Conservation (phyloP, 2,888 invertebrate species). For the Caenorhabditis wallacei region DNA sequence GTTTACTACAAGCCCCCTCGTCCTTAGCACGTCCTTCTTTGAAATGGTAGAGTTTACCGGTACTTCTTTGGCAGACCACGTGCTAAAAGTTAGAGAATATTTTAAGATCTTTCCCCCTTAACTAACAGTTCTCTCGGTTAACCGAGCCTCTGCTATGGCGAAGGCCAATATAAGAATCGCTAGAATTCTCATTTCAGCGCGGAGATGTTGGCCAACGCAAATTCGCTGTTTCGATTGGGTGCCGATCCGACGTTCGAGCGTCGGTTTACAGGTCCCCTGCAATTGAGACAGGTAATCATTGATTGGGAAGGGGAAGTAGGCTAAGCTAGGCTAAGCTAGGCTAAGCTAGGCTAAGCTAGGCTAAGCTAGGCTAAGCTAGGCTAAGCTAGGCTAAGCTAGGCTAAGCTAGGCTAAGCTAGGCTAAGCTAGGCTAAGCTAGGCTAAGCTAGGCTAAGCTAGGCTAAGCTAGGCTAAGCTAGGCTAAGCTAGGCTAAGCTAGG, state of each 20-base stretch:
- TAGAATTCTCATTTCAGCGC: constrained; percentile 6
- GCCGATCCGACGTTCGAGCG: constrained; percentile 72
- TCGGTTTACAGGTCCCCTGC: constrained; percentile 69
- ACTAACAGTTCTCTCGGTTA: constrained; percentile 35
- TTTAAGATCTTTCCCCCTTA: constrained; percentile 10
- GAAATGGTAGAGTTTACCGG: constrained; percentile 66
- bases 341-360: no score
- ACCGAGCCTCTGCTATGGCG: constrained; percentile 17
- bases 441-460: no score
- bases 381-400: no score
- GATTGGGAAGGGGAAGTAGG: neutral
- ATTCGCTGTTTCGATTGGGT: constrained; percentile 70
- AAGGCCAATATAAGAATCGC: constrained; percentile 17
- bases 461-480: no score
- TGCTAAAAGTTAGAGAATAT: no score
- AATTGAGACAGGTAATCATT: constrained; percentile 71
- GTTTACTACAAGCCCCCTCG: constrained; percentile 67
- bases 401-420: no score
- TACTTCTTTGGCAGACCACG: constrained; percentile 65
- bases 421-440: no score
- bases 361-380: no score
- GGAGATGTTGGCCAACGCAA: constrained; percentile 71
- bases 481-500: no score
- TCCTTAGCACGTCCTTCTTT: constrained; percentile 64
- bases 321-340: no score